Percentiles rank a stretch among this genome's conserved stretches.
These are phyloP conservation scores for Calonectris borealis DNA, from an alignment of 2,113 vertebrate genomes.

Conservation along the genomic window DNA sequence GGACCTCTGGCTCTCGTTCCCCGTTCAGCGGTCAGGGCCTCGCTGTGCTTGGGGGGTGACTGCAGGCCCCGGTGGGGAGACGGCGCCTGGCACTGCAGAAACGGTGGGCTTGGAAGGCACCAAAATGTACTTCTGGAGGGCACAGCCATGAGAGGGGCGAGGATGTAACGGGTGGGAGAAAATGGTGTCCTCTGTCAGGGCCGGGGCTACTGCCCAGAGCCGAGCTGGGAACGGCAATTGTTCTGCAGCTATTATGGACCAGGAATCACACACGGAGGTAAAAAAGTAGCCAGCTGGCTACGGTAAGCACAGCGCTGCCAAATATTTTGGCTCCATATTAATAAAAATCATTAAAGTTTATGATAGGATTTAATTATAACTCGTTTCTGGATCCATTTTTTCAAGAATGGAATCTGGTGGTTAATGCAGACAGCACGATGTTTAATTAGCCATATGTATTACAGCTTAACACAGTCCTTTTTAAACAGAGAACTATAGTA, in stretches of 20 bases:
- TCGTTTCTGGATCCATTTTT: neutral
- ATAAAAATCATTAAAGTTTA: neutral
- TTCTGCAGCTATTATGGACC: neutral
- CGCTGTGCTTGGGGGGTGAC: accelerated
- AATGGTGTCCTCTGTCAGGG: neutral
- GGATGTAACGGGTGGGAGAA: neutral
- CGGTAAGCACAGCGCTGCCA: neutral
- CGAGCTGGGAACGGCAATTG: neutral
- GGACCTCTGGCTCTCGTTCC: neutral
- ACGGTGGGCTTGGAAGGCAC: neutral
- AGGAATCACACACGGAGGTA: neutral
- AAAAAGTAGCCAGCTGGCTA: neutral
- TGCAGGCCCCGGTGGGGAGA: accelerated
- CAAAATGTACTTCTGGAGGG: neutral
- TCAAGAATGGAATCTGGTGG: neutral
- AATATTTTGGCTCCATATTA: neutral
- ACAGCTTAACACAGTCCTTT: neutral
- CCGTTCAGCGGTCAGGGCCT: accelerated
- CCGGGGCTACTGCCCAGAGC: neutral
- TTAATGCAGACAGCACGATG: neutral
- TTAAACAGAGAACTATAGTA: accelerated
- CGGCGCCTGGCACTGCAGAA: neutral
- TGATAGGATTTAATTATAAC: neutral
- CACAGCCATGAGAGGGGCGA: neutral
- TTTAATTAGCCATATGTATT: neutral